Conservation (phyloP, 2,888 invertebrate genomes). For the Biston betularia region DNA sequence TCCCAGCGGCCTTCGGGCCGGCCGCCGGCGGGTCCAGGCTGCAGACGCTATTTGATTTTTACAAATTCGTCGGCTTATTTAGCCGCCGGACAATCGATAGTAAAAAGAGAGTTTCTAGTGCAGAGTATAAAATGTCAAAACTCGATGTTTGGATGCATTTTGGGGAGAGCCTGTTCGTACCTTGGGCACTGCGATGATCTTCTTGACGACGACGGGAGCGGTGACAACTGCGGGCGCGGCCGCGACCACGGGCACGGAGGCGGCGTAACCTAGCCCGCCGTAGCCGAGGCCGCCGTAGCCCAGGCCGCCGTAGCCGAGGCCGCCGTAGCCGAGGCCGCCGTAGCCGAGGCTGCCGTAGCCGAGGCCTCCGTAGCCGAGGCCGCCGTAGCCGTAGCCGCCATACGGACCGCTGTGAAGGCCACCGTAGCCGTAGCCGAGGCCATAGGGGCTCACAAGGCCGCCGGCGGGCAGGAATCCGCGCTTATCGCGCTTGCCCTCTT, state of each 20-base stretch:
- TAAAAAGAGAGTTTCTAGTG: background rate
- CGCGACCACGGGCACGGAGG: constrained; percentile 7
- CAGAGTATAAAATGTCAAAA: background rate
- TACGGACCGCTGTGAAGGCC: constrained; percentile 37
- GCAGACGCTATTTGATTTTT: no score
- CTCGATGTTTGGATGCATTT: no score
- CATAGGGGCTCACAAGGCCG: constrained; percentile 31
- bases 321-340: constrained; percentile 39
- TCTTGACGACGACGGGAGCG: constrained; percentile 46
- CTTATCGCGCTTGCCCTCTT: constrained; percentile 56
- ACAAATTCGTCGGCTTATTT: no score
- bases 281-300: constrained; percentile 31
- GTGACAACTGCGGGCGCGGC: constrained; percentile 17
- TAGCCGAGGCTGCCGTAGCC: constrained; percentile 30
- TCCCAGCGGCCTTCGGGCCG: no score
- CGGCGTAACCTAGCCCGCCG: constrained; percentile 37
- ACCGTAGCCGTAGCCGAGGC: constrained; percentile 22
- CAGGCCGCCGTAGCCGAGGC: constrained; percentile 33
- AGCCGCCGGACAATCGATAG: no score
- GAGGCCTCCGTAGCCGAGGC: constrained; percentile 15
- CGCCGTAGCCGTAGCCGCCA: constrained; percentile 40
- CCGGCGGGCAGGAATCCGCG: constrained; percentile 46
- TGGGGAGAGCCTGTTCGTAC: constrained; percentile 41
- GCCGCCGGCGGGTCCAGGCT: no score
- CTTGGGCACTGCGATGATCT: constrained; percentile 55